Evolutionary conservation across 2,113 vertebrate species (phyloP).

Genomic region (Solenodon paradoxus): DNA sequence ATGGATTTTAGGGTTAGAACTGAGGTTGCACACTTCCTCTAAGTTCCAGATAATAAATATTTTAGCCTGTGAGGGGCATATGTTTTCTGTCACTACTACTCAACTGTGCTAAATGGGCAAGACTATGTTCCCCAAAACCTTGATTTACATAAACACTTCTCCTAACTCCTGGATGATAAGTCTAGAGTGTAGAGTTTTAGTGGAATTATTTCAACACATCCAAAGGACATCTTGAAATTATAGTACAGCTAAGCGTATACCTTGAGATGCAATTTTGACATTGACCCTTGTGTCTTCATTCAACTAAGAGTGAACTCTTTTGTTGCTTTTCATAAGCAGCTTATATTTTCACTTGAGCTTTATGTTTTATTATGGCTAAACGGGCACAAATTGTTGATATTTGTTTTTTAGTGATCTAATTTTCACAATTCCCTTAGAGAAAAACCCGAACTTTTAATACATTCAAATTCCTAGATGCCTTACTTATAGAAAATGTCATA

Average conservation of each 20-base stretch:
- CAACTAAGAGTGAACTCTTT: neutral
- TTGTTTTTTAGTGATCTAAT: conserved; percentile 8
- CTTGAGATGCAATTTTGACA: neutral
- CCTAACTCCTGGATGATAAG: neutral
- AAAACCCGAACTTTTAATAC: neutral
- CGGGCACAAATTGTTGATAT: neutral
- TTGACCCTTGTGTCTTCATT: neutral
- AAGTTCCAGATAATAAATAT: neutral
- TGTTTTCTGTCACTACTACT: neutral
- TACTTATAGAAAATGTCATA: neutral
- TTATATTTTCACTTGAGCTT: too few species aligned
- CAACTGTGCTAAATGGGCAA: neutral
- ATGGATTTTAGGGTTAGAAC: neutral
- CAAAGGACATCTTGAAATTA: neutral
- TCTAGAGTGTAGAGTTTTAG: neutral
- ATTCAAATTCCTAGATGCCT: neutral
- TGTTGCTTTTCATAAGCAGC: too few species aligned
- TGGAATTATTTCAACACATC: conserved; percentile 30
- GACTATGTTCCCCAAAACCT: neutral
- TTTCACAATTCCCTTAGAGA: conserved; percentile 2
- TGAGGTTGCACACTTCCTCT: neutral
- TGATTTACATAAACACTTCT: conserved; percentile 34
- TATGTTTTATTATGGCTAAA: neutral
- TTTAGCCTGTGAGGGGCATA: neutral
- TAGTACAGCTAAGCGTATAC: neutral